Percentiles rank a stretch among this genome's conserved stretches.
phyloP scores from a whole-genome alignment of 2,797 vertebrate species.

The Danionella dracula region DNA sequence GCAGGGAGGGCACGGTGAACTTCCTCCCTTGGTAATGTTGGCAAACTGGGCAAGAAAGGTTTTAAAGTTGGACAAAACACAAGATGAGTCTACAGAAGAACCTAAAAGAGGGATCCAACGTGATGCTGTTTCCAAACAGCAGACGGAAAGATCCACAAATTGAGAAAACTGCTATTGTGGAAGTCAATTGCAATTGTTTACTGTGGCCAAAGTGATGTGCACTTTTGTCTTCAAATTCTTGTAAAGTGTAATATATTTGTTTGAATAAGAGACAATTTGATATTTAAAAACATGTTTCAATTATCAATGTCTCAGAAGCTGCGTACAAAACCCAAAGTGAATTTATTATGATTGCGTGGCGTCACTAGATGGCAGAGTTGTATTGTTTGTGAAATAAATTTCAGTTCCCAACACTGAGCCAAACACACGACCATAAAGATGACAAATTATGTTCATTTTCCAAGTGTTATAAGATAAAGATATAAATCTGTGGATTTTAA shows the following conservation, averaged over 20 bases:
- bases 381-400: neutral
- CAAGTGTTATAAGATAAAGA: too few species aligned
- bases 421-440: too few species aligned
- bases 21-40: neutral
- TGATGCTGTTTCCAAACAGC: neutral
- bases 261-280: too few species aligned
- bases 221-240: neutral
- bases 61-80: neutral
- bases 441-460: too few species aligned
- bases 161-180: too few species aligned
- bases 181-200: neutral
- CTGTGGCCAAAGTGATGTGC: neutral
- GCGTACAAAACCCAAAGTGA: too few species aligned
- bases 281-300: too few species aligned
- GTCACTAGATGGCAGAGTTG: conserved; percentile 34
- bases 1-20: conserved; percentile 18
- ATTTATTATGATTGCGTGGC: neutral
- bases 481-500: neutral
- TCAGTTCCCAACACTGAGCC: too few species aligned
- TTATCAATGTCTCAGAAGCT: too few species aligned
- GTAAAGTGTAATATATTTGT: too few species aligned
- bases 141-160: neutral
- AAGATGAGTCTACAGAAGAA: conserved; percentile 5
- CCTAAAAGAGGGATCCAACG: conserved; percentile 29
- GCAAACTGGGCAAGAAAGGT: conserved; percentile 17